Evolutionary conservation across 2,113 vertebrate species (phyloP).

Genomic region (Protobothrops mucrosquamatus): DNA sequence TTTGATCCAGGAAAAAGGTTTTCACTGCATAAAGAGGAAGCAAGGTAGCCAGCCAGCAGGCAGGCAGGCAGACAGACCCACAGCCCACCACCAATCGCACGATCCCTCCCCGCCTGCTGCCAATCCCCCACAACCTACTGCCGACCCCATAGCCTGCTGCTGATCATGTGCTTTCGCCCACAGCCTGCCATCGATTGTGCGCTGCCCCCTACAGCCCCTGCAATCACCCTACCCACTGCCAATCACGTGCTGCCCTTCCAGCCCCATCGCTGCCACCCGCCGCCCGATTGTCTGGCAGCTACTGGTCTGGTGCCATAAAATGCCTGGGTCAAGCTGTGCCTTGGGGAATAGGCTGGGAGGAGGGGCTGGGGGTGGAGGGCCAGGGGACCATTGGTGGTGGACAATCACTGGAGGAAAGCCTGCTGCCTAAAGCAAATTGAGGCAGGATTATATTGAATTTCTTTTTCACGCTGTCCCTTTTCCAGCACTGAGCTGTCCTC

Average conservation of each 20-base stretch:
- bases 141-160: neutral
- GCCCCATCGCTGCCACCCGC: neutral
- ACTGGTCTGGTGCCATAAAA: neutral
- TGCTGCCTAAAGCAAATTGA: neutral
- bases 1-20: neutral
- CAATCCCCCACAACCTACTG: too few species aligned
- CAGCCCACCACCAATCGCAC: neutral
- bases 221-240: neutral
- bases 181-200: neutral
- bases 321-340: neutral
- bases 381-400: neutral
- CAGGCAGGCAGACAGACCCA: too few species aligned
- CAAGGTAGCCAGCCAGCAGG: neutral
- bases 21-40: constrained; percentile 6
- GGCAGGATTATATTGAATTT: neutral
- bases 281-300: neutral
- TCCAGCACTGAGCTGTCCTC: neutral
- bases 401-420: neutral
- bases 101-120: neutral
- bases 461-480: neutral
- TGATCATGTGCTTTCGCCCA: neutral
- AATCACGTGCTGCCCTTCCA: neutral
- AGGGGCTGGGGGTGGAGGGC: neutral
- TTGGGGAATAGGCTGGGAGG: neutral
- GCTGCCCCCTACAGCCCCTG: neutral